A percentile compares a stretch with the other conserved stretches of the same genome.
Conservation (phyloP, 2,113 vertebrate genomes). For the Micronycteris hirsuta region DNA sequence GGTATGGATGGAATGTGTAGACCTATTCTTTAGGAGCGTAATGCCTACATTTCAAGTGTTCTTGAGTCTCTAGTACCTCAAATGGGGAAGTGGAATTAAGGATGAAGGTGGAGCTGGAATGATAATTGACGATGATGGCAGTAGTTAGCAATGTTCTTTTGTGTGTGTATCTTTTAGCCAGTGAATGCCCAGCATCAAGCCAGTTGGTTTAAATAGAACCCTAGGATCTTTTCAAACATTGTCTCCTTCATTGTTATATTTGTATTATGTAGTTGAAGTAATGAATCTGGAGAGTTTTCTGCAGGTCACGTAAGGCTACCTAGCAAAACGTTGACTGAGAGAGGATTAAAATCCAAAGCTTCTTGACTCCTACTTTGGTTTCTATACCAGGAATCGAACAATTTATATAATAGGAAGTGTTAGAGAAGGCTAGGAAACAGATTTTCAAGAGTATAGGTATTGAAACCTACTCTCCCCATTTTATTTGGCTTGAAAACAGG, state of each 20-base stretch:
- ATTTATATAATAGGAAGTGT: not conserved
- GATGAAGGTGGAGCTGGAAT: constrained; percentile 31
- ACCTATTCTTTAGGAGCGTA: not conserved
- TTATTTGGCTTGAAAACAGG: constrained; percentile 25
- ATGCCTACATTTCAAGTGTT: not conserved
- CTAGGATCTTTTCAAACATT: not conserved
- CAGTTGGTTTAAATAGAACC: constrained; percentile 3
- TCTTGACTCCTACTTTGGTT: not conserved
- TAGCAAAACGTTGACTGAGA: not conserved
- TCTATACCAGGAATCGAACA: not conserved
- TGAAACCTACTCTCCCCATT: constrained; percentile 20
- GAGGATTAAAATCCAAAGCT: not conserved
- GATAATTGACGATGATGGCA: constrained; percentile 32
- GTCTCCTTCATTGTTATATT: not conserved
- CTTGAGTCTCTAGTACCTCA: not conserved
- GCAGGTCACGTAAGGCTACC: not conserved
- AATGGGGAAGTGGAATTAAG: not conserved
- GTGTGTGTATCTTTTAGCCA: not conserved
- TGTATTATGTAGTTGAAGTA: not conserved
- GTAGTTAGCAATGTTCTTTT: not conserved
- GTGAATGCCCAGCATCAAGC: not conserved
- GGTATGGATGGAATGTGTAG: not conserved
- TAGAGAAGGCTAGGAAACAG: not conserved
- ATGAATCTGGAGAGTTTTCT: not conserved
- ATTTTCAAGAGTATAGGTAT: not conserved